These are phyloP conservation scores for Genyomyrus donnyi DNA, from an alignment of 2,113 vertebrate genomes.

Conservation along the genomic window DNA sequence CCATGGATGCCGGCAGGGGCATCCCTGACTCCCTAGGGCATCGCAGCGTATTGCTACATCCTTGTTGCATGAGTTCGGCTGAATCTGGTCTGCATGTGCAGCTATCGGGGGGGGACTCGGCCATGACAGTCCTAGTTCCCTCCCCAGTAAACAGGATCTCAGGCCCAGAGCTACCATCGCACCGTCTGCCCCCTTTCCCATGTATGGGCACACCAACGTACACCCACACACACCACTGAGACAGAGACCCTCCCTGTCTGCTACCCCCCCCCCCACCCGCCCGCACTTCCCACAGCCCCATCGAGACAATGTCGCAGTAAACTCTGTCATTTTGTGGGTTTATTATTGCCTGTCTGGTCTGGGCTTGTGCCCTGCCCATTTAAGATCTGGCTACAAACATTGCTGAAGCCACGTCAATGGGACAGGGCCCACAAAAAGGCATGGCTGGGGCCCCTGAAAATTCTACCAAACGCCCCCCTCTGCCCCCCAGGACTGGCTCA, in stretches of 20 bases:
- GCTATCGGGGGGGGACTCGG: not conserved
- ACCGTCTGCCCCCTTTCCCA: not conserved
- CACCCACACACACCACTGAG: not conserved
- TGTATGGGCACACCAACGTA: not conserved
- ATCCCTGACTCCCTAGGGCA: not conserved
- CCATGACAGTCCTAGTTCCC: not conserved
- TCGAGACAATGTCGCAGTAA: not conserved
- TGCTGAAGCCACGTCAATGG: not conserved
- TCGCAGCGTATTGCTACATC: not conserved
- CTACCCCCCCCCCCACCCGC: not conserved
- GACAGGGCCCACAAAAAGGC: not conserved
- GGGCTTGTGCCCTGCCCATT: not conserved
- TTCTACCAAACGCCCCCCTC: too few relatives aligned
- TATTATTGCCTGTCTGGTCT: slow-evolving; percentile 10
- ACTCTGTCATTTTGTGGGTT: slow-evolving; percentile 12
- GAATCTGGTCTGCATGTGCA: not conserved
- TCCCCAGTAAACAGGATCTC: not conserved
- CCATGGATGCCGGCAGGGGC: not conserved
- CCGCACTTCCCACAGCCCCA: not conserved
- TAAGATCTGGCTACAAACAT: not conserved
- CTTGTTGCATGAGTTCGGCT: not conserved
- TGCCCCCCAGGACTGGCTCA: not conserved
- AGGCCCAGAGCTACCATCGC: not conserved
- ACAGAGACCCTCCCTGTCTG: not conserved
- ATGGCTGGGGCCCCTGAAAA: not conserved